Base-by-base conservation (phyloP, 1,140 invertebrate genomes). In the Sminthurinus signatus region DNA sequence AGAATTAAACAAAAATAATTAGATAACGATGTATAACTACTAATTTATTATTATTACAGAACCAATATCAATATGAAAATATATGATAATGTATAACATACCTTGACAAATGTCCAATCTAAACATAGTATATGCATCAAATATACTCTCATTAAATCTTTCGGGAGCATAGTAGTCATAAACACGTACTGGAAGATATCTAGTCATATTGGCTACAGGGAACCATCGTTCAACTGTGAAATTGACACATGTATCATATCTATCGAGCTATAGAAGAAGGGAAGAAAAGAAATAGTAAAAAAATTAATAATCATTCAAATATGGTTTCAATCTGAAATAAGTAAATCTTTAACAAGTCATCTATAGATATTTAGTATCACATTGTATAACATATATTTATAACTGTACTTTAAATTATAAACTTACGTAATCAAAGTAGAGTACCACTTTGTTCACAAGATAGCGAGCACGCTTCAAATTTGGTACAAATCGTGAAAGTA, bases 131-230 rank as follows among this genome's bases (percentile, higher is more conserved):
- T 91, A 81, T 1, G 91, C 85, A 74, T 95, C 91, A 73, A 96
- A 94, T 77, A 97, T 88, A 0, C 88, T 87, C 79, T 95, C 91
- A 74, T 96, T 96, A 79, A 91, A 96, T 50, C 92, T 85, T 76
- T 96, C 93, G 92, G 94, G 94, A 61, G 94, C 87, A 80, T 97
- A 97, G 74, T 95, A 97, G 79, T 97, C 94, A 76, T 96, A 97
- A 8, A 97, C 85, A 69, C 91, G 83, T 50, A 95, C 85, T 2
- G 90, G 85, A 67, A 96, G 81, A 75, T 92, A 93, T 31, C 91
- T 83, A 0, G 94, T 94, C 87, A 96, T 91, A 77, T 98, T 98
- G 17, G 94, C 95, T 2, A 96, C 92, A 10, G 94, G 95, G 78
- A 85, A 90, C 93, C 93, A 97, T 67, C 95, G 81, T 78, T 95